Conservation (phyloP, 2,888 invertebrate genomes). For the Acrocera orbiculus region DNA sequence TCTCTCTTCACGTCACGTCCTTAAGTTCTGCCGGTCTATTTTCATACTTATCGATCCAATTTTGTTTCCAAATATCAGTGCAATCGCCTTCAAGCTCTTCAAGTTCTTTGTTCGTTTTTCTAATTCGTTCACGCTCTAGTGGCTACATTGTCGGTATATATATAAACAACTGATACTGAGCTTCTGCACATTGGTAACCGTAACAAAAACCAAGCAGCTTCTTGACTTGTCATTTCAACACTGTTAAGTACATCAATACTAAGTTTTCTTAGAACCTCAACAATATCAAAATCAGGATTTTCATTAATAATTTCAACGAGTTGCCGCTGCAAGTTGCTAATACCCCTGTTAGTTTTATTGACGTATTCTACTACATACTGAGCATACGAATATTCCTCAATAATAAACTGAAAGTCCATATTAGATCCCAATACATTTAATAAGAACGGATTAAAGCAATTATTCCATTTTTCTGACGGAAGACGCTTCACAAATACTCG, state of each 20-base stretch:
- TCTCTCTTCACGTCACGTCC: too few species aligned
- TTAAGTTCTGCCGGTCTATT: too few species aligned
- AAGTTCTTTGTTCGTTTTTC: background rate
- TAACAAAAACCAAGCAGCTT: constrained; percentile 3
- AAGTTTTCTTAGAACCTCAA: background rate
- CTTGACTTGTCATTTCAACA: constrained; percentile 1
- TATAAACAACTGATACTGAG: background rate
- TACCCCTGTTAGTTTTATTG: constrained; percentile 1
- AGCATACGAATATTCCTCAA: constrained; percentile 1
- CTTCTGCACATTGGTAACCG: background rate
- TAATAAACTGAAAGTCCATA: constrained; percentile 4
- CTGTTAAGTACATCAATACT: background rate
- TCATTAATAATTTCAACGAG: constrained; percentile 4
- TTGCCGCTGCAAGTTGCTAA: too few species aligned
- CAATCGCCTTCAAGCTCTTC: background rate
- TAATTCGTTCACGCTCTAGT: background rate
- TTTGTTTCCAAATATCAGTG: constrained; percentile 3
- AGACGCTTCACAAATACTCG: too few species aligned
- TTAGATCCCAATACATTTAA: constrained; percentile 1
- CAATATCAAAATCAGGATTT: background rate
- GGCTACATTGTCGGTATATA: constrained; percentile 2
- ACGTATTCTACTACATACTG: background rate
- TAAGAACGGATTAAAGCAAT: constrained; percentile 4
- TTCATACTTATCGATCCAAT: constrained; percentile 1
- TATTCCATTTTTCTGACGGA: constrained; percentile 2